Evolutionary conservation across 2,888 invertebrate genomes (phyloP).

Genomic region (Cylloceria caligata): DNA sequence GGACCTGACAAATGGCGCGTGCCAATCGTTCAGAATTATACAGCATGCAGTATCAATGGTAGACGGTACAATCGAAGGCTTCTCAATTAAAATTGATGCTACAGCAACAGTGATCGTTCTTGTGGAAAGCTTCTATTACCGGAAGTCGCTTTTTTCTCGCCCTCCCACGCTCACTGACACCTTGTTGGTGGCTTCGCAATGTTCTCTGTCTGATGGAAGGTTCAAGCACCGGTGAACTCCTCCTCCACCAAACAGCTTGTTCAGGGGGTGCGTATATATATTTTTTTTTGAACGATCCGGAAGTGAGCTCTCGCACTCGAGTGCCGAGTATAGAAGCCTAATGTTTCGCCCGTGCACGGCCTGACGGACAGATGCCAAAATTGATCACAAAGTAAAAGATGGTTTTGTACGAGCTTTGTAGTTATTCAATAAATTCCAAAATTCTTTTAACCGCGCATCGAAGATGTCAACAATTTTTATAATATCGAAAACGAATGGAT

Average conservation of each 20-base stretch:
- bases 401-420: neutral
- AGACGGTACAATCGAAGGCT: neutral
- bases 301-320: slow-evolving; percentile 56
- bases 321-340: neutral
- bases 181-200: slow-evolving; percentile 25
- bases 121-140: slow-evolving; percentile 46
- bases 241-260: slow-evolving; percentile 30
- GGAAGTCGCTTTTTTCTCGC: slow-evolving; percentile 53
- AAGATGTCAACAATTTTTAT: neutral
- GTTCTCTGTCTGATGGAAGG: slow-evolving; percentile 10
- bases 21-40: slow-evolving; percentile 44
- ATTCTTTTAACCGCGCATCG: neutral
- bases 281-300: slow-evolving; percentile 47
- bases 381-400: neutral
- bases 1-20: slow-evolving; percentile 59
- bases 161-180: slow-evolving; percentile 32
- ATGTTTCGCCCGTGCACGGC: slow-evolving; percentile 12
- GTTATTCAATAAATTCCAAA: neutral
- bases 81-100: slow-evolving; percentile 30
- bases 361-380: slow-evolving; percentile 57
- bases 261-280: slow-evolving; percentile 17
- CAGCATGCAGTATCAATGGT: slow-evolving; percentile 3
- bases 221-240: slow-evolving; percentile 32
- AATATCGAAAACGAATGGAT: no score
- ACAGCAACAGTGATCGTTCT: neutral